Base-by-base conservation (phyloP, 2,797 vertebrate genomes). In the Rhinella marina region DNA sequence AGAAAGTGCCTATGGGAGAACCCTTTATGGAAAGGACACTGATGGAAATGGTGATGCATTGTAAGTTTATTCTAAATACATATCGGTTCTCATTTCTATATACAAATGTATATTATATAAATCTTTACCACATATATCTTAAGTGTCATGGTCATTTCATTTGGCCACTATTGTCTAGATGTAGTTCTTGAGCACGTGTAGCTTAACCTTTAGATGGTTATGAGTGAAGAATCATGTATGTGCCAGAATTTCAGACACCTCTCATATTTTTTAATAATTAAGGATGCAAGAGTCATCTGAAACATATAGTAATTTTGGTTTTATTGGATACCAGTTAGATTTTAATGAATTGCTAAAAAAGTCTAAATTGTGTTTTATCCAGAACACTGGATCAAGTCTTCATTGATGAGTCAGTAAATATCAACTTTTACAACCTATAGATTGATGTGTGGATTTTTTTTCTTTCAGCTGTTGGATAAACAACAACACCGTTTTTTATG, bases 391-490 rank as follows among this genome's bases (percentile, higher is more conserved):
- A 41, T 6, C 41, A 41, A 41, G 41, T 41, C 5, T 41, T 41
- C 5, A 41, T 41, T 41, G 41, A 41, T 41, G 19, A 62, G 59
- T 62, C 21, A 19, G 57, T 59, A 59, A 59, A 59, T 17, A 59
- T 59, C 3, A 62, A 62, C 32, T 50, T 52, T 72, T 32, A 32
- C 8, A 29, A 72, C 12, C 66, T 32, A 48, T 4, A 23, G 19
- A n/a, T n/a, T 70, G 6, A 70, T 32, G 17, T 16, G 14, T 10
- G 29, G 16, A 64, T 41, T 59, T 11, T 0, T 23, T 1, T 8
- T 86, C 13, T 92, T 88, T 11, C 90, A 99, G 98, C 93, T 99
- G 98, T 90, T 99, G 98, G 98, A 97, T 99, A 93, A 92, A 89
- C 75, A 94, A 91, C 23, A 41, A 89, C 0, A 90, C 93, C 1